Evolutionary conservation across 1,140 invertebrate species (phyloP).

Genomic region (Paraescarpia echinospica): DNA sequence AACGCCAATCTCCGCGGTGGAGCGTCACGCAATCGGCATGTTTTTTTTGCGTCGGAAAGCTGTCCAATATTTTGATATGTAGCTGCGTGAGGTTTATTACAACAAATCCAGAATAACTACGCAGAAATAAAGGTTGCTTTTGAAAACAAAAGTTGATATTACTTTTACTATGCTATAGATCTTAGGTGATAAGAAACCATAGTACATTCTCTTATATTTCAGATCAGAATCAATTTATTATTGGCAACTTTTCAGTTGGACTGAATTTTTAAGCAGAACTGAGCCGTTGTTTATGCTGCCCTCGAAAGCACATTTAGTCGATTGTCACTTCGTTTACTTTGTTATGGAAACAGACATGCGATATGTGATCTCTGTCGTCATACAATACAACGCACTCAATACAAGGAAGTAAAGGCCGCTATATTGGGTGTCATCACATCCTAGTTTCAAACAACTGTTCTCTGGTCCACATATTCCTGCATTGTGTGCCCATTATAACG

Average conservation of each 20-base stretch:
- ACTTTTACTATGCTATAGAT: not conserved
- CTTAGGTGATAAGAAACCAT: not conserved
- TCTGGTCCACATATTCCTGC: too few species aligned
- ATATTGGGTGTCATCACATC: too few species aligned
- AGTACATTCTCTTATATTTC: not conserved
- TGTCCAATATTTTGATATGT: not conserved
- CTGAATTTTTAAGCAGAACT: not conserved
- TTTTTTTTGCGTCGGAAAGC: not conserved
- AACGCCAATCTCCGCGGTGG: not conserved
- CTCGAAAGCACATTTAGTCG: not conserved
- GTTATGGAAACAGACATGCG: too few species aligned
- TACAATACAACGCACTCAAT: too few species aligned
- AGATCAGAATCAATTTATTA: too few species aligned
- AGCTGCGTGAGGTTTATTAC: not conserved
- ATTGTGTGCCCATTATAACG: too few species aligned
- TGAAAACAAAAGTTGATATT: not conserved
- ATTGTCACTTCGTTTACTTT: too few species aligned
- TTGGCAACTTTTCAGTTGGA: too few species aligned
- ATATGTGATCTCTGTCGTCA: too few species aligned
- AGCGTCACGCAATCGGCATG: not conserved
- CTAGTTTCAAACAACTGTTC: too few species aligned
- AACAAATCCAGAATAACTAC: not conserved
- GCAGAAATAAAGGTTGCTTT: not conserved
- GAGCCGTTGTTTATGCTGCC: not conserved
- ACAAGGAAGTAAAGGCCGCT: too few species aligned